These are phyloP conservation scores for Beaufortia kweichowensis DNA, from an alignment of 2,113 vertebrate species.

Conservation along the genomic window DNA sequence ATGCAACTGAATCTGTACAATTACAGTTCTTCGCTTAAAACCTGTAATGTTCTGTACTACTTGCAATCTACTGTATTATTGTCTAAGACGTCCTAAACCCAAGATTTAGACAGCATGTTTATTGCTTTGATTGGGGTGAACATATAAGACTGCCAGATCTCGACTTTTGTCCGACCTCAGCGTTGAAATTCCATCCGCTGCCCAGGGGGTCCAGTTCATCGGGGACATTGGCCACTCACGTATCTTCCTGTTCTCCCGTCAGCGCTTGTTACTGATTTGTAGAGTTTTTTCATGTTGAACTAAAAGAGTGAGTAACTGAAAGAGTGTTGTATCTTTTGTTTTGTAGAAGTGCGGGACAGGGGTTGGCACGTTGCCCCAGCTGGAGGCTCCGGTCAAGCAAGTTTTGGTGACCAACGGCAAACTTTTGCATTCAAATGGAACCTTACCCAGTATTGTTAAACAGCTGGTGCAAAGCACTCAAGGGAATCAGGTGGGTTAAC, in stretches of 20 bases:
- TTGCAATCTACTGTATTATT: no score
- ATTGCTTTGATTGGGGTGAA: constrained; percentile 55
- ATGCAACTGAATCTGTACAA: no score
- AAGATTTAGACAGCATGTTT: constrained; percentile 18
- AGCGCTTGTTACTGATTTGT: constrained; percentile 36
- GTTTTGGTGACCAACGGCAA: constrained; percentile 76
- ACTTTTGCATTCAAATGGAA: constrained; percentile 70
- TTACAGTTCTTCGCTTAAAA: no score
- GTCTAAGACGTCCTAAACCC: no score
- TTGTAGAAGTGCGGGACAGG: constrained; percentile 74
- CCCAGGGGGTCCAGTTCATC: constrained; percentile 65
- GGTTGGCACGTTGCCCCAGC: constrained; percentile 75
- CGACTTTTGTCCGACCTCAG: constrained; percentile 64
- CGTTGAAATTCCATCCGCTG: constrained; percentile 72
- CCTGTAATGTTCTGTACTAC: neutral
- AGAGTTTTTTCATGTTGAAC: constrained; percentile 27
- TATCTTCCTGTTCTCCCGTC: neutral
- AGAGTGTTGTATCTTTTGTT: constrained; percentile 13
- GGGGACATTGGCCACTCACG: constrained; percentile 46
- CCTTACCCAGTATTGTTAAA: constrained; percentile 77
- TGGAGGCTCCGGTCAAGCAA: constrained; percentile 79
- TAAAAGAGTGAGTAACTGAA: no score
- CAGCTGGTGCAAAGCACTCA: constrained; percentile 72
- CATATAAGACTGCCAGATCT: constrained; percentile 56
- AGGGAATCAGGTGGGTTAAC: constrained; percentile 70